Base-by-base conservation (phyloP, 2,888 invertebrate species). In the Drosophila tripunctata region DNA sequence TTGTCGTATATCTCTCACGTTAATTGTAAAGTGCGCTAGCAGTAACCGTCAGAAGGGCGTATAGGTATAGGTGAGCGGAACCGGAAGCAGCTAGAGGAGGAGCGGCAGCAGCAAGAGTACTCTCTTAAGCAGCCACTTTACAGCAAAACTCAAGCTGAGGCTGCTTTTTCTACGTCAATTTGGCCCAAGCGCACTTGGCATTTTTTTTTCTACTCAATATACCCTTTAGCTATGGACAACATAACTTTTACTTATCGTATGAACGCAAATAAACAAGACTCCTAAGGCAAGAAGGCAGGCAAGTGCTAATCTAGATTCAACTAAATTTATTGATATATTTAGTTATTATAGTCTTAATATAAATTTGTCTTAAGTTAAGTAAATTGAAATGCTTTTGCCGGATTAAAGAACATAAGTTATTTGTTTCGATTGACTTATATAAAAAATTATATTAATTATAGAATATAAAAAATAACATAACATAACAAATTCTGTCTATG, bases 1-100 rank as follows among this genome's bases (percentile, higher is more conserved):
- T 68, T 68, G 74, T 77, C 78, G 75, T 71, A 72, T 80, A 84
- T 87, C 84, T 81, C 75, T 78, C 74, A 75, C 65, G 75, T 69
- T 84, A 81, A 87, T 84, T 87, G 84, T 62, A 55, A 80, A 75
- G 67, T 60, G 66, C 68, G 62, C 47, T 57, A 31, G 40, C 27
- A 35, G 33, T 38, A n/a, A 6, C 2, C 7, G 15, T 4, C 12
- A 33, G 15, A 24, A 15, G n/a, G 43, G 10, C 15, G 21, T 6
- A 5, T 15, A 15, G 6, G n/a, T n/a, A n/a, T n/a, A 1, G 8
- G 35, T 8, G 8, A 10, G 12, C 3, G 17, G 8, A 2, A 47
- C 48, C 50, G 58, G 45, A 52, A 67, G 8, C 45, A 30, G 19
- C 55, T 47, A 48, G 8, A 5, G 10, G 24, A 5, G 7, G 7